Evolutionary conservation across 2,888 invertebrate species (phyloP).

Genomic region (Diabrotica balteata): DNA sequence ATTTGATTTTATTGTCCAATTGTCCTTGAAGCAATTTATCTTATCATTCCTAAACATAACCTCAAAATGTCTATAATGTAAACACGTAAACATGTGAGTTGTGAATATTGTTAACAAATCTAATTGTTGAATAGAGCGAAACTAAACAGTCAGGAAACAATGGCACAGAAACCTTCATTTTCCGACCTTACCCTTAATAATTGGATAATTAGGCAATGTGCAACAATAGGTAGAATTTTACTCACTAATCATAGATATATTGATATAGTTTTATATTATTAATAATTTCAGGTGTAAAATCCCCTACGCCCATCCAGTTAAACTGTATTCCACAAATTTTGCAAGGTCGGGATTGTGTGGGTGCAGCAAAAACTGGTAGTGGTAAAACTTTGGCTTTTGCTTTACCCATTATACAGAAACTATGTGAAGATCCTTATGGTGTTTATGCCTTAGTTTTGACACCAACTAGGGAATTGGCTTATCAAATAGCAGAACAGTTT

Average conservation of each 20-base stretch:
- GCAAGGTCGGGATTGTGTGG: conserved; percentile 86
- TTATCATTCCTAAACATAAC: too few relatives aligned
- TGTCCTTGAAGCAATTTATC: too few relatives aligned
- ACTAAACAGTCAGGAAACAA: neutral
- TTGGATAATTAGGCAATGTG: conserved; percentile 78
- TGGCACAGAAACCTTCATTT: conserved; percentile 61
- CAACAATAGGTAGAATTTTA: conserved; percentile 68
- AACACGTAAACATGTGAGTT: too few relatives aligned
- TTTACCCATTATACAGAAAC: conserved; percentile 87
- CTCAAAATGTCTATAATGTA: too few relatives aligned
- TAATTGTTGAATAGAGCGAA: too few relatives aligned
- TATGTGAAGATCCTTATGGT: conserved; percentile 94
- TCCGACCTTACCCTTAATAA: conserved; percentile 70
- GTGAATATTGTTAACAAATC: too few relatives aligned
- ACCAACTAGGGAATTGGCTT: conserved; percentile 92
- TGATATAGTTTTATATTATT: conserved; percentile 10
- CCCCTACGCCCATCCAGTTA: conserved; percentile 82
- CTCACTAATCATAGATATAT: conserved; percentile 5
- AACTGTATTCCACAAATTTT: conserved; percentile 83
- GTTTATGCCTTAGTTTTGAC: conserved; percentile 94
- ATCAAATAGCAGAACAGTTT: conserved; percentile 96
- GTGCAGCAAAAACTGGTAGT: conserved; percentile 96
- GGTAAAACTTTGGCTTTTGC: conserved; percentile 99
- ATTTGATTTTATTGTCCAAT: too few relatives aligned
- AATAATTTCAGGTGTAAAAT: conserved; percentile 69